Percentiles rank a stretch among this genome's conserved stretches.
phyloP scores from a whole-genome alignment of 2,113 vertebrate genomes.

The Seriola rivoliana region DNA sequence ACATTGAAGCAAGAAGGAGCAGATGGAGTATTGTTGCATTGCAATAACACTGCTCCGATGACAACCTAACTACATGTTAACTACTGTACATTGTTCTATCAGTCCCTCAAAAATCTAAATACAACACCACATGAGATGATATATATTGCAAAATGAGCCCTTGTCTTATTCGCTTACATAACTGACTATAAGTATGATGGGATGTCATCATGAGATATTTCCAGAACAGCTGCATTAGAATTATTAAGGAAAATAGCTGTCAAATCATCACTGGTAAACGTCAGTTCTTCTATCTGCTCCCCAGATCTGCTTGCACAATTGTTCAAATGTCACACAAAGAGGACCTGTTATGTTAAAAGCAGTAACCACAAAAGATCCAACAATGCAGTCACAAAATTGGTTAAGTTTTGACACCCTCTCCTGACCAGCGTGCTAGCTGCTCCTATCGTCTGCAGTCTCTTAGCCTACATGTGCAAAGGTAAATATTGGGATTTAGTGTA shows the following conservation, averaged over 20 bases:
- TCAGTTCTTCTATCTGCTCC: constrained; percentile 16
- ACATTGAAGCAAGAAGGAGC: constrained; percentile 28
- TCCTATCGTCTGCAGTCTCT: background rate
- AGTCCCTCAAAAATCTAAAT: constrained; percentile 31
- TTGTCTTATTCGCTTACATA: constrained; percentile 22
- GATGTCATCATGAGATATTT: constrained; percentile 33
- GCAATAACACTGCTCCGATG: constrained; percentile 14
- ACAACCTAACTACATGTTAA: constrained; percentile 38
- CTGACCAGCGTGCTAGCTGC: background rate
- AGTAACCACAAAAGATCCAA: background rate
- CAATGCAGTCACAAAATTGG: background rate
- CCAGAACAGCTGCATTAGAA: constrained; percentile 20
- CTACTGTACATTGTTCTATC: constrained; percentile 11
- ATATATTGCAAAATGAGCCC: constrained; percentile 28
- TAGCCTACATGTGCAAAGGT: background rate
- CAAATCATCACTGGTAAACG: constrained; percentile 41
- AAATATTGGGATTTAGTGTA: too few species aligned
- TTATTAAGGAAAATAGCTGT: constrained; percentile 33
- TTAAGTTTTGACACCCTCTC: background rate
- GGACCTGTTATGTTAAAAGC: constrained; percentile 15
- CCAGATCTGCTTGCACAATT: background rate
- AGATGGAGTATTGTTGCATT: constrained; percentile 55
- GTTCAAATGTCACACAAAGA: constrained; percentile 11
- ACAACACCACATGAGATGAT: constrained; percentile 9
- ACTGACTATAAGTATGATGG: constrained; percentile 7